Evolutionary conservation across 2,888 invertebrate genomes (phyloP), one percentile per base, ranked within the genome.

Genomic region (Andrena minutula): DNA sequence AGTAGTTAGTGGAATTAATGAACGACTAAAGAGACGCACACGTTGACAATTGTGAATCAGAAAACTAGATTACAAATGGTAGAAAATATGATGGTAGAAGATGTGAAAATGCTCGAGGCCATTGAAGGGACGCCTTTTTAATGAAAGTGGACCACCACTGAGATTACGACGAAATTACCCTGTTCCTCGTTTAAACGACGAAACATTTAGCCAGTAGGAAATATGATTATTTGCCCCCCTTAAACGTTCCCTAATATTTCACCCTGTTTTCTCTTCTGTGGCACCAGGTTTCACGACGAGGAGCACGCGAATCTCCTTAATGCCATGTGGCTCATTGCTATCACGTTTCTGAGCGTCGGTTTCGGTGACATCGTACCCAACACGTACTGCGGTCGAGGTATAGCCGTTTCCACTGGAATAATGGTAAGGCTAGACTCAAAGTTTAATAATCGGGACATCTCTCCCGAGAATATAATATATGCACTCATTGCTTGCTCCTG

Each of bases 281-380:
- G 35, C 84, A 73, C 68, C 94, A 99, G 99, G 96, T 98, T 98
- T 96, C 99, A 99, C 95, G 99, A 99, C 94, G 98, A 98, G 95
- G 98, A 99, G 95, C 99, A 99, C 95, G 99, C 98, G 94, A 99
- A 99, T 96, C 97, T 99, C 94, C 96, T 99, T 94, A 99, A 99
- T 96, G 98, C 99, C 93, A 99, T 99, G 98, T 99, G 99, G 99
- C 97, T 99, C 95, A 99, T 99, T 95, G 99, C 99, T 94, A 99
- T 99, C 94, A 99, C 99, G 93, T 99, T 99, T 96, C 97, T 99
- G 94, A 99, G 99, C 95, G 99, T 99, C 94, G 99, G 99, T 94
- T 99, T 99, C 95, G 99, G 99, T 94, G 99, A 99, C 95, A 99
- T 99, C 94, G 99, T 99, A 94, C 99, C 99, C 94, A 99, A 99